Evolutionary conservation across 2,113 vertebrate genomes (phyloP), one percentile per base, ranked within the genome.

Genomic region (Bolborhynchus lineola): DNA sequence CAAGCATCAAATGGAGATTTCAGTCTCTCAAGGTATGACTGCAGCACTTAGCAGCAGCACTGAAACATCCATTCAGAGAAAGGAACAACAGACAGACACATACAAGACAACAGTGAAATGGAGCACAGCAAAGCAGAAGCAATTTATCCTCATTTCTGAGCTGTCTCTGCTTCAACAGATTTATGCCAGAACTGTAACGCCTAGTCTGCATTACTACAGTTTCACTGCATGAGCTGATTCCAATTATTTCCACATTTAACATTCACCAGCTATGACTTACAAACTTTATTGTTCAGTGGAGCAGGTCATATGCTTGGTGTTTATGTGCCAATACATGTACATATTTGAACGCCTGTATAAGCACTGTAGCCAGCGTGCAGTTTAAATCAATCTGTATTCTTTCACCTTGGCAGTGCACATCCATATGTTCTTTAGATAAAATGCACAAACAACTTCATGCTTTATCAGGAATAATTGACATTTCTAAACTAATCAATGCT

Each of bases 241-340:
- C 76, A 75, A 62, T 86, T 92, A 93, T 78, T 90, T 88, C 79
- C 26, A 50, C 60, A 92, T 93, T 92, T 88, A 96, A 81, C 69
- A 75, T 86, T 71, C 64, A 88, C 82, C 60, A 90, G 46, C 82
- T 88, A 39, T 71, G 68, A 75, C 52, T 92, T 93, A 78, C 3
- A 8, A 93, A 90, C 33, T 39, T 35, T 60, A 35, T 8, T 78
- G 55, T 19, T 93, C 88, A 90, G 44, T 88, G 71, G 60, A 92
- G 85, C 79, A 88, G 68, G 62, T 31, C 26, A 6, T 39, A 37
- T 19, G 71, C 59, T 86, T 63, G 57, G 41, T 24, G 76, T 42
- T 90, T 65, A 70, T 74, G 76, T 86, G 47, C 75, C 75, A 87
- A 53, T n/a, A 25, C 49, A 46, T 35, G 53, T 7, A 86, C 64